Evolutionary conservation across 2,888 invertebrate genomes (phyloP), one percentile per base, ranked within the genome.

Genomic region (Chydorus sphaericus): DNA sequence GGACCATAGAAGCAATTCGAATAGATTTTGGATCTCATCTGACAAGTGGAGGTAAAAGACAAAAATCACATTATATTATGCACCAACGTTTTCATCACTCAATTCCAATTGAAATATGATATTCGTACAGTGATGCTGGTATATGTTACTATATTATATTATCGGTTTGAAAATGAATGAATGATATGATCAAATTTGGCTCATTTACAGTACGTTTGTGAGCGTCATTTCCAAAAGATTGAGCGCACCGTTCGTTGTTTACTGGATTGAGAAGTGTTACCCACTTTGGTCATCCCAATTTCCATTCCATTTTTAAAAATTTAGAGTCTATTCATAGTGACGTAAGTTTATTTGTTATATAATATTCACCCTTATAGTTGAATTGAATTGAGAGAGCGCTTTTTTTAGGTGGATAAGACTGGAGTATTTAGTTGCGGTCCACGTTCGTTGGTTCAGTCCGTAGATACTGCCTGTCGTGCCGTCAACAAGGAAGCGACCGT

Each of bases 371-470:
- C n/a, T n/a, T n/a, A n/a, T n/a, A n/a, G n/a, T n/a, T n/a, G n/a
- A n/a, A n/a, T 14, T 8, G 4, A 26, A 14, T 36, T 11, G 8
- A 36, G 20, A 56, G 56, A 11, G n/a, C 30, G 16, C 18, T 7
- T 28, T 55, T 66, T 59, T 58, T 63, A 79, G 78, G 73, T 70
- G 2, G 66, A 68, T 39, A 74, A 73, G 62, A 71, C 79, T 56
- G 80, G 79, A n/a, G 77, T 80, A 33, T 80, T 80, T 62, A 79
- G 78, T 62, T 80, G 79, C 65, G 80, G 80, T 4, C 75, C 77
- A n/a, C 73, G 75, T 8, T 72, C 75, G 4, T 70, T 79, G 66
- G 77, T 75, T 0, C 70, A 73, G 61, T 68, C 70, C 48, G 76
- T 79, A 2, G 75, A 78, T 61, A 63, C 66, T 48, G 77, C 77